Evolutionary conservation across 1,140 invertebrate species (phyloP).

Genomic region (Aplysia californica): DNA sequence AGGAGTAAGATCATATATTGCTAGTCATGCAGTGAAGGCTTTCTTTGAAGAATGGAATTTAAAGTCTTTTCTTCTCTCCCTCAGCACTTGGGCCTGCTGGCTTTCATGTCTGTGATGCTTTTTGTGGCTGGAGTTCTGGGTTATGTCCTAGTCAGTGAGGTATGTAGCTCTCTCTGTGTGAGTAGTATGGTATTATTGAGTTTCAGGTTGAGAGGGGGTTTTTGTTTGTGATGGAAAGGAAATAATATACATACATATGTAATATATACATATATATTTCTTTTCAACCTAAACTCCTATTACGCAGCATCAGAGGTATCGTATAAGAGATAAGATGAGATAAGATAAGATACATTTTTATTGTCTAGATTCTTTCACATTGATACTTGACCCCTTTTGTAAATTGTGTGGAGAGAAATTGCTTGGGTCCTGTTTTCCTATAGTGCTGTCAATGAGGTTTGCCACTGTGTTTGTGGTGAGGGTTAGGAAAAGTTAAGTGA

Average conservation of each 20-base stretch:
- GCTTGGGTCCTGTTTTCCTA: not conserved
- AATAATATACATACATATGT: not conserved
- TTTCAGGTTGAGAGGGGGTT: not conserved
- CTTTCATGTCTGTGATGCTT: slow-evolving; percentile 52
- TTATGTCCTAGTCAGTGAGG: slow-evolving; percentile 54
- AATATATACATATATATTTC: not conserved
- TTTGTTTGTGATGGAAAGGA: not conserved
- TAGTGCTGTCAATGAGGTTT: too few species aligned
- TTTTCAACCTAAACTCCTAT: too few species aligned
- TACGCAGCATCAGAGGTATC: too few species aligned
- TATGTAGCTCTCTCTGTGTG: slow-evolving; percentile 31
- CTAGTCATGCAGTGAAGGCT: too few species aligned
- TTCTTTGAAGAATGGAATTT: too few species aligned
- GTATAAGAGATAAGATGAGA: not conserved
- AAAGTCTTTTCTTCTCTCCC: slow-evolving; percentile 31
- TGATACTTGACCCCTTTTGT: too few species aligned
- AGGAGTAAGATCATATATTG: too few species aligned
- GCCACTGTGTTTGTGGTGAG: too few species aligned
- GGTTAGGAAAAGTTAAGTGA: too few species aligned
- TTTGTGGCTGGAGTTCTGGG: slow-evolving; percentile 57
- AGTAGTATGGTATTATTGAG: not conserved
- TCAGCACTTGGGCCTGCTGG: slow-evolving; percentile 53
- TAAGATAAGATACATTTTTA: too few species aligned
- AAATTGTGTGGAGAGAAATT: not conserved
- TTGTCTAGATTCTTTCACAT: too few species aligned